Conservation (phyloP, 2,888 invertebrate species). For the Anoncus sp. region DNA sequence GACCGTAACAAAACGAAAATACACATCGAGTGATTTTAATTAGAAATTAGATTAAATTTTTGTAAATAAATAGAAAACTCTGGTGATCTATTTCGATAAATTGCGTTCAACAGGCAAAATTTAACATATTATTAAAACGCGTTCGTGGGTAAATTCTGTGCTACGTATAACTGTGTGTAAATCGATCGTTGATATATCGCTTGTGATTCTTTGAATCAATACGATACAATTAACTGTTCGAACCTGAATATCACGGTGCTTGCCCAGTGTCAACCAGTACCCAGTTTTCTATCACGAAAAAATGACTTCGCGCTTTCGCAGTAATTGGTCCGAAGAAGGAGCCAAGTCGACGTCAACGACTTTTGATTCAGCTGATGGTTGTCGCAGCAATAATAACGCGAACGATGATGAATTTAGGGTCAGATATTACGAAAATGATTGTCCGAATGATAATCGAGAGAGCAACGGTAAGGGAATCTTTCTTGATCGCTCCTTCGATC, state of each 20-base stretch:
- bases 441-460: slow-evolving; percentile 2
- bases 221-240: not conserved
- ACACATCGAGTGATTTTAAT: not conserved
- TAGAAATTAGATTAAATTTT: not conserved
- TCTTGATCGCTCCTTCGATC: slow-evolving; percentile 37
- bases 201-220: not conserved
- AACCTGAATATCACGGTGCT: too few species aligned
- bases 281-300: too few species aligned
- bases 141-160: slow-evolving; percentile 2
- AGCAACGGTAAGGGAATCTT: slow-evolving; percentile 23
- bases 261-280: too few species aligned
- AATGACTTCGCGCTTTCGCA: slow-evolving; percentile 78
- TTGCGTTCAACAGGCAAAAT: not conserved
- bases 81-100: not conserved
- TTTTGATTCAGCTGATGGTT: slow-evolving; percentile 35
- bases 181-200: not conserved
- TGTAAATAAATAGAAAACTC: not conserved
- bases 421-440: slow-evolving; percentile 21
- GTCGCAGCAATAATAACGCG: slow-evolving; percentile 25
- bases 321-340: slow-evolving; percentile 70
- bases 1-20: not conserved
- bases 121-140: not conserved
- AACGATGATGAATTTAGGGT: slow-evolving; percentile 27
- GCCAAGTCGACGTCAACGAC: slow-evolving; percentile 63
- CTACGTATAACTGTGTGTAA: not conserved